Base-by-base conservation (phyloP, 2,888 invertebrate genomes). In the Calameuta filiformis region DNA sequence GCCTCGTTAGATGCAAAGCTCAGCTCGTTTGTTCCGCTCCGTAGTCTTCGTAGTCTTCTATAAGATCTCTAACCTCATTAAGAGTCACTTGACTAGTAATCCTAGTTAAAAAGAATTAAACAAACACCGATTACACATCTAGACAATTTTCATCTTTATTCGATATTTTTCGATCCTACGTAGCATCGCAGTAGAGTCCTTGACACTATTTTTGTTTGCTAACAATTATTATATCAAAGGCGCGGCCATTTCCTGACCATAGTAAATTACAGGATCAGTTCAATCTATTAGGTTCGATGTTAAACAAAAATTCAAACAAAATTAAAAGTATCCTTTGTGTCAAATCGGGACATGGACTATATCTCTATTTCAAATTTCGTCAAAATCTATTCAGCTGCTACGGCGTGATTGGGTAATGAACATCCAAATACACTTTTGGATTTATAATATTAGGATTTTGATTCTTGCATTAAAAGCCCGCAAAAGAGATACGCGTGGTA, bases 1-100 rank as follows among this genome's bases (percentile, higher is more conserved):
- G 83, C 84, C 84, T 85, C 83, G 85, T 87, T 86, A 85, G 84
- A 86, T 84, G 4, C 79, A 83, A 87, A 87, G 88, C 85, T 88
- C 84, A 83, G 85, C 84, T 88, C 87, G 88, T 88, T 88, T 87
- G 88, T 87, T 87, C 82, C 87, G 88, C 83, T 85, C 81, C 79
- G 81, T 84, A 76, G 84, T 82, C 30, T 56, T 56, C 79, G 81
- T 84, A 76, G 84, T 82, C 30, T 56, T 56, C 23, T 56, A 56
- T 15, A 56, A 56, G 56, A 56, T 56, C 56, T 56, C 56, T 56
- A 56, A 23, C 56, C 23, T 56, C 2, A 23, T 56, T 56, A 56
- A 23, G 56, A 56, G 56, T 15, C 23, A 23, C 2, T 56, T 23
- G 2, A 23, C 9, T 23, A 56, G 56, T 56, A 56, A 56, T 56